Base-by-base conservation (phyloP, 2,113 vertebrate genomes). In the Scalopus aquaticus region DNA sequence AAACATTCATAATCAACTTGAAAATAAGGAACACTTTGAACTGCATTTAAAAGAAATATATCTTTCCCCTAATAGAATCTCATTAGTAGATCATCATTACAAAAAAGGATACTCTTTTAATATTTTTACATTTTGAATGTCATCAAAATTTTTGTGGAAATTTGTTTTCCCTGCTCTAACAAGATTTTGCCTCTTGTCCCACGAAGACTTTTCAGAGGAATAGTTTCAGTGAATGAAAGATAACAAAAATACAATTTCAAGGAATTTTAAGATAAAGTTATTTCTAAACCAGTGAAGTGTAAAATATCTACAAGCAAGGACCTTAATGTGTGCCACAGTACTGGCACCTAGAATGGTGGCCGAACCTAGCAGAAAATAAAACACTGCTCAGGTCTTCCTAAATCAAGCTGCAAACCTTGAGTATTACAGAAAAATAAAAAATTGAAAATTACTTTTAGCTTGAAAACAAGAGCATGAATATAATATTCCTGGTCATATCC, bases 71-170 rank as follows among this genome's bases (percentile, higher is more conserved):
- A 76, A 82, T 0, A 87, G 69, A 96, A 87, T 0, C 46, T 93
- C 69, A 69, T 28, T 88, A 83, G 37, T 62, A 85, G 28, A 88
- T 72, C 8, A 76, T 0, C 76, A 73, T 72, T 51, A 91, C 12
- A 91, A 84, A 92, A 92, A 88, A 81, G 51, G 13, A 73, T 87
- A 44, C 6, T 67, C 1, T 44, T 64, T 44, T 64, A 87, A 28
- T n/a, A 82, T 93, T 92, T 84, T 90, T 76, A 56, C 56, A 92
- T 94, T 93, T 74, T 83, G 58, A 96, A 89, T 86, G 93, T 70
- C 42, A 94, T 88, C 56, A 95, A 37, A 60, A 78, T 73, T 90
- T n/a, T 81, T 73, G 24, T 83, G 17, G 37, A 49, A 85, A 92
- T 62, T 42, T 90, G 5, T 88, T 89, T 83, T 77, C 60, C 73